Evolutionary conservation across 2,888 invertebrate genomes (phyloP).

Genomic region (Thereva unica): DNA sequence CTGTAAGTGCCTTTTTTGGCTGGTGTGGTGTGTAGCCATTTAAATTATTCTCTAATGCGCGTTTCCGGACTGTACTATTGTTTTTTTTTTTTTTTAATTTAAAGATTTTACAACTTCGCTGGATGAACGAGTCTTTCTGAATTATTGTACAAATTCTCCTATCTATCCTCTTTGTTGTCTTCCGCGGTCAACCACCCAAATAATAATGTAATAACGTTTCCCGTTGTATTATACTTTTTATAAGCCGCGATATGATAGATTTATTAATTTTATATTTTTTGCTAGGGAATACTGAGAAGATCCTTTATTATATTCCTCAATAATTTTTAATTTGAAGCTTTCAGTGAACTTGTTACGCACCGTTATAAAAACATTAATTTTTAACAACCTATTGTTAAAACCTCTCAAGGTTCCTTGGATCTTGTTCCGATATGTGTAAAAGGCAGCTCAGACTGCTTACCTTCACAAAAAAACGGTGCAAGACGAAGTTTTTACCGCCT

Average conservation of each 20-base stretch:
- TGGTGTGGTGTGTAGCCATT: slow-evolving; percentile 20
- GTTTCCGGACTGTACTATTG: slow-evolving; percentile 12
- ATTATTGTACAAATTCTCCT: too few species aligned
- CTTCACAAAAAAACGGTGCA: too few species aligned
- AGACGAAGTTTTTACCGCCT: too few species aligned
- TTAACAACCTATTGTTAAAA: too few species aligned
- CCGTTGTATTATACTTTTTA: slow-evolving; percentile 23
- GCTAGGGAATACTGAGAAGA: slow-evolving; percentile 9
- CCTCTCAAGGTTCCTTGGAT: too few species aligned
- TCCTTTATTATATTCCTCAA: slow-evolving; percentile 14
- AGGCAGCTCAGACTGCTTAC: too few species aligned
- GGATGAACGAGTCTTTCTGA: slow-evolving; percentile 19
- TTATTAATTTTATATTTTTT: slow-evolving; percentile 16
- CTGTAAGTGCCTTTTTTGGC: slow-evolving; percentile 15
- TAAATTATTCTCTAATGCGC: slow-evolving; percentile 22
- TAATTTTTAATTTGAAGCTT: slow-evolving; percentile 7
- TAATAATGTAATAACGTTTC: slow-evolving; percentile 11
- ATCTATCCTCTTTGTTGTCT: slow-evolving; percentile 20
- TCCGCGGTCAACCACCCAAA: slow-evolving; percentile 26
- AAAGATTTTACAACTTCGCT: too few species aligned
- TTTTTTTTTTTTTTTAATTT: too few species aligned
- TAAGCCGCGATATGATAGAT: slow-evolving; percentile 19
- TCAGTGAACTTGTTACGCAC: slow-evolving; percentile 7
- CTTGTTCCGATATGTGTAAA: too few species aligned
- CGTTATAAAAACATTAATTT: slow-evolving; percentile 6